These are phyloP conservation scores for Serripes groenlandicus DNA, from an alignment of 2,888 invertebrate genomes.

Conservation along the genomic window DNA sequence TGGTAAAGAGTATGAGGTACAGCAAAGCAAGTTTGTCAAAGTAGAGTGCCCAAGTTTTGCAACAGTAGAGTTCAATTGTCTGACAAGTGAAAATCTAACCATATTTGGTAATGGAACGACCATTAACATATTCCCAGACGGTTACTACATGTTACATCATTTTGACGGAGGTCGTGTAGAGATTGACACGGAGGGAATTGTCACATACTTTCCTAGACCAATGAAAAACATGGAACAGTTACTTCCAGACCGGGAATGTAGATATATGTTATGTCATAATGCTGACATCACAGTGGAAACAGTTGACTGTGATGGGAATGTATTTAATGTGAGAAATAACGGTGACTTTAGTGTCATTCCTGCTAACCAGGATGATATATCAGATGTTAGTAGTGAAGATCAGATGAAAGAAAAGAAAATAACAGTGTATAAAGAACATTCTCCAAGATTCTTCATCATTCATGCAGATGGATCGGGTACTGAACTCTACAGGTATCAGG, in stretches of 20 bases:
- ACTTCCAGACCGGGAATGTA: conserved; percentile 76
- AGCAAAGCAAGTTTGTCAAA: conserved; percentile 82
- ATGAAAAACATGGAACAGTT: conserved; percentile 77
- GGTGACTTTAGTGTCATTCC: conserved; percentile 82
- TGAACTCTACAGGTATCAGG: conserved; percentile 84
- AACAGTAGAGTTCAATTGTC: conserved; percentile 85
- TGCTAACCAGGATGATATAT: conserved; percentile 72
- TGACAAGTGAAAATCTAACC: conserved; percentile 83
- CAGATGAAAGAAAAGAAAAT: conserved; percentile 71
- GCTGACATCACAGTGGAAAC: conserved; percentile 83
- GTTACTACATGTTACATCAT: conserved; percentile 84
- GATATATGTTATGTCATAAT: conserved; percentile 83
- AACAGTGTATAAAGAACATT: conserved; percentile 80
- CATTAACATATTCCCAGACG: conserved; percentile 83
- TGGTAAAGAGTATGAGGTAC: conserved; percentile 55
- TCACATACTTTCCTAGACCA: conserved; percentile 79
- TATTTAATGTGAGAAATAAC: conserved; percentile 83
- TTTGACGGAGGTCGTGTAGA: conserved; percentile 82
- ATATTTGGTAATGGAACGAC: conserved; percentile 84
- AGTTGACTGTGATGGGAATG: conserved; percentile 83
- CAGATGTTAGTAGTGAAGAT: conserved; percentile 73
- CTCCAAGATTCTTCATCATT: conserved; percentile 85
- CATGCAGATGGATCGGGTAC: conserved; percentile 85
- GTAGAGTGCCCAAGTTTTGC: conserved; percentile 86
- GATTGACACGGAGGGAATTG: conserved; percentile 78